Base-by-base conservation (phyloP, 2,888 invertebrate genomes). In the Heliconius cydno region DNA sequence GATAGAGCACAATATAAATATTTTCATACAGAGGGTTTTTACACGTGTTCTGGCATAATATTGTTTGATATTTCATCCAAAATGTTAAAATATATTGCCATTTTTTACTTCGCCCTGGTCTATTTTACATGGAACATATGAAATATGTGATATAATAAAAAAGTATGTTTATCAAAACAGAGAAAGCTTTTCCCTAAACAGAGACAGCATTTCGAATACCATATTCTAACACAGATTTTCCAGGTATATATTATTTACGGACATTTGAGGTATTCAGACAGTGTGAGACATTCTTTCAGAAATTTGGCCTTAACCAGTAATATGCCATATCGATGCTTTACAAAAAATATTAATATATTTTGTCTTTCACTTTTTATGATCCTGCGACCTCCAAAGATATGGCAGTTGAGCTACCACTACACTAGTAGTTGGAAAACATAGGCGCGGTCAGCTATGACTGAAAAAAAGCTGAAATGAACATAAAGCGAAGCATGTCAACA, bases 391-490 rank as follows among this genome's bases (percentile, higher is more conserved):
- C 22, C 38, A 38, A 3, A 1, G 13, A 25, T 13, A 25, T 6
- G 12, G 28, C 25, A 70, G n/a, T n/a, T 9, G 25, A 7, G 25
- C 13, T 13, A 70, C 38, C 41, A 70, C 68, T 70, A 13, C 25
- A 15, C 41, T 13, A 25, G n/a, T 25, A 25, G 41, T 41, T 25
- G 41, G 38, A 70, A 70, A 70, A 41, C 68, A 70, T 70, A 70
- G 25, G 68, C 41, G 68, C 68, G 41, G 68, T 70, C 41, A 70
- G 68, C 41, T 25, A 70, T 13, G 5, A 15, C 68, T 70, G n/a
- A n/a, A 70, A 67, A 67, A 65, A 70, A 68, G 22, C 22, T 68
- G 34, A 68, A 68, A 68, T 68, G n/a, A 68, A 68, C 67, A 68
- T 68, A 68, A 68, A 70, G 41, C n/a, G 25, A 41, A 41, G 15